Evolutionary conservation across 30 jellyfish, hydroid and myxozoan genomes (phyloP), one percentile per base, ranked within the genome.

Genomic region (Cassiopea andromeda): DNA sequence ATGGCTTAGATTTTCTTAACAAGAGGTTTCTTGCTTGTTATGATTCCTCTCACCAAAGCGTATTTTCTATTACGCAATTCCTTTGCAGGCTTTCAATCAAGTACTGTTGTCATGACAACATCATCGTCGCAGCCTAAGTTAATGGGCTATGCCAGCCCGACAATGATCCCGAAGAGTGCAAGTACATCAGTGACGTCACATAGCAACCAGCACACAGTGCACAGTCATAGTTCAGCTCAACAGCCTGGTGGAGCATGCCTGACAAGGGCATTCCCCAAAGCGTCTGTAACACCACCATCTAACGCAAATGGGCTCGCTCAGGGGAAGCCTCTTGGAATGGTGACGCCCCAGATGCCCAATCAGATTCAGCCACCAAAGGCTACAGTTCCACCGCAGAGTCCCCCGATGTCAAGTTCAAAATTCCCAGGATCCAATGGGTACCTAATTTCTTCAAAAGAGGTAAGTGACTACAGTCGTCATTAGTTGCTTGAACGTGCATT

Each of bases 281-380:
- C 50, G 48, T 75, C 86, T 12, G 45, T 77, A 3, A 19, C 86
- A 49, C 86, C 14, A 38, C 16, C 83, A 2, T 3, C 83, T 46
- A 48, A 77, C 50, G 16, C 86, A 14, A 48, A 45, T 10, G 86
- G 59, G 48, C 1, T 46, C 1, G 27, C 86, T 2, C 86, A 77
- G 48, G 80, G 80, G 58, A 86, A 76, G 74, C 89, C 93, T 44
- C 69, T 86, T 49, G 93, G 89, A 66, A 77, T 86, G 93, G 93
- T 86, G 48, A 73, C 93, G 46, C 93, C 93, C 0, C 93, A 86
- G 48, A 48, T 77, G 93, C 92, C 92, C 89, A 73, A 69, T 16
- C 83, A 86, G 46, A 44, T 71, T 58, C 81, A 17, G 7, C 49
- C 44, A 57, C 92, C 92, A 4, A 83, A 70, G 12, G 89, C 12